Conservation (phyloP, 23 tunicate species). For the Botrylloides violaceus region DNA sequence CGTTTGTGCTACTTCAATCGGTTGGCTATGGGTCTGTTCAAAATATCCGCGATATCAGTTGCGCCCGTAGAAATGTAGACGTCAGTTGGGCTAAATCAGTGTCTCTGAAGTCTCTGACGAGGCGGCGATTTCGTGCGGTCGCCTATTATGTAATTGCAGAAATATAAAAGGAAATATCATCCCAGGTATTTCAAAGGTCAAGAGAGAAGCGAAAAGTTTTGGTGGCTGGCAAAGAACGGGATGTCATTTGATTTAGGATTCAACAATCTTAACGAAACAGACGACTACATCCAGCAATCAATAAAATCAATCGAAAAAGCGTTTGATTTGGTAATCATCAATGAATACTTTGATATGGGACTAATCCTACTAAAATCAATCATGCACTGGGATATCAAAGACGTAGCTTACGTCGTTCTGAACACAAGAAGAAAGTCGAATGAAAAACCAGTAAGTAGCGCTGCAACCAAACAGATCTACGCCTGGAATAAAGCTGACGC, state of each 20-base stretch:
- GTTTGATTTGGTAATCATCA: slow-evolving; percentile 41
- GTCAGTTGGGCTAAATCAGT: no score
- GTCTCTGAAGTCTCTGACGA: no score
- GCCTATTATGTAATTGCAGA: no score
- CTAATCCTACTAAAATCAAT: slow-evolving; percentile 45
- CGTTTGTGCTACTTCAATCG: no score
- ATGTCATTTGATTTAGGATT: slow-evolving; percentile 59
- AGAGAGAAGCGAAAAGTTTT: slow-evolving; percentile 8
- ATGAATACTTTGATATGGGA: slow-evolving; percentile 56
- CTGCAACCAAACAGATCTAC: neutral
- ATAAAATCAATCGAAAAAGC: slow-evolving; percentile 31
- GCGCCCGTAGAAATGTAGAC: no score
- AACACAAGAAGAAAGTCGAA: slow-evolving; percentile 33
- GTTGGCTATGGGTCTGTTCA: no score
- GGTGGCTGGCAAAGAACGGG: slow-evolving; percentile 69
- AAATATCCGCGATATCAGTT: no score
- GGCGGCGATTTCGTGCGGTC: no score
- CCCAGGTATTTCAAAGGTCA: slow-evolving; percentile 2
- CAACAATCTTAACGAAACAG: slow-evolving; percentile 35
- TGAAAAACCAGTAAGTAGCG: neutral
- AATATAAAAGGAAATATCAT: no score
- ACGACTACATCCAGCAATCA: slow-evolving; percentile 27
- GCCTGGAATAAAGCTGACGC: slow-evolving; percentile 60
- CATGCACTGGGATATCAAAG: slow-evolving; percentile 36
- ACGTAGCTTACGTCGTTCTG: slow-evolving; percentile 22